These are phyloP conservation scores for Oreochromis spilurus DNA, from an alignment of 2,113 vertebrate species.

Conservation along the genomic window DNA sequence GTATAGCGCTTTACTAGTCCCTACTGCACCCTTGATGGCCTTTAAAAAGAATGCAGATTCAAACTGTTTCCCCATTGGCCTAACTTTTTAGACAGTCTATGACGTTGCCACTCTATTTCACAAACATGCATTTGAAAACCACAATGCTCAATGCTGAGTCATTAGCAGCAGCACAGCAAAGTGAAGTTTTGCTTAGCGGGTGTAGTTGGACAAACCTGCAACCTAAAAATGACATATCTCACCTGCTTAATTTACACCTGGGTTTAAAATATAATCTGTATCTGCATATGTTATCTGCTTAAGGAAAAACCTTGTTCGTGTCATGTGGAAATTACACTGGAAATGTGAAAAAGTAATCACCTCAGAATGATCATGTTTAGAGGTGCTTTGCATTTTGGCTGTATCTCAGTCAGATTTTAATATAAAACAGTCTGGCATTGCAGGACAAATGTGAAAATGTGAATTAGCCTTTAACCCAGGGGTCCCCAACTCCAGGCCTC, in stretches of 20 bases:
- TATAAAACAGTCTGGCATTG: not conserved
- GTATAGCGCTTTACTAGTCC: too few relatives aligned
- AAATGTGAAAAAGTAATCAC: not conserved
- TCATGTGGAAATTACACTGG: not conserved
- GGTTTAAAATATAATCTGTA: fast-evolving
- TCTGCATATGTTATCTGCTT: fast-evolving
- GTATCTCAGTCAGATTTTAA: not conserved
- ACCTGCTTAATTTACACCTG: not conserved
- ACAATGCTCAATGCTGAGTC: not conserved
- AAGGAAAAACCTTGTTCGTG: not conserved
- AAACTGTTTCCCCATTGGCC: too few relatives aligned
- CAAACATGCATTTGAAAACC: not conserved
- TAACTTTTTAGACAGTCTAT: too few relatives aligned
- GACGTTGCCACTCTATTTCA: not conserved
- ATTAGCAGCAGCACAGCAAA: not conserved
- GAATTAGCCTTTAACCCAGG: not conserved
- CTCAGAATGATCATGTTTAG: not conserved
- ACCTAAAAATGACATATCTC: not conserved
- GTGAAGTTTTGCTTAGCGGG: not conserved
- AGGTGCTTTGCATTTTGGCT: not conserved
- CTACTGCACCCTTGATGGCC: not conserved
- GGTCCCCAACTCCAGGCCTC: too few relatives aligned
- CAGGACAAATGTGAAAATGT: not conserved
- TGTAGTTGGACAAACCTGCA: not conserved
- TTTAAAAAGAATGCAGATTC: not conserved